Base-by-base conservation (phyloP, 2,797 vertebrate species). In the Borostomias antarcticus region DNA sequence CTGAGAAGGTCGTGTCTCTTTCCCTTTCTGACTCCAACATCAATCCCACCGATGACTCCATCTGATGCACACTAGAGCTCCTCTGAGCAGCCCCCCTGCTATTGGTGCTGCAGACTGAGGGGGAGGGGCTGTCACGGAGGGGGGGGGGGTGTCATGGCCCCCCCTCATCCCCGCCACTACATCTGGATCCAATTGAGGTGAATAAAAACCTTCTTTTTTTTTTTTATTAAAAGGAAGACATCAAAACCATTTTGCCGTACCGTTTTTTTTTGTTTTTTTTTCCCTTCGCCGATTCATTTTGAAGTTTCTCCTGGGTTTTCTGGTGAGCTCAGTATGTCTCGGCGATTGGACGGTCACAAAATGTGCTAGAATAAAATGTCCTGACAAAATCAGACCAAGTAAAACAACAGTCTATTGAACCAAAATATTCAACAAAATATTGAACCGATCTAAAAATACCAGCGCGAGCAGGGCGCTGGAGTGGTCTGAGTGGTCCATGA, bases 181-280 rank as follows among this genome's bases (percentile, higher is more conserved):
- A 95, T 94, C 94, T 96, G 94, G 89, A 90, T 93, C 81, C 81
- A 89, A 94, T 95, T 93, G 94, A 79, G 64, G 73, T 63, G 85
- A 92, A 92, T 89, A 91, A 89, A 91, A 89, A 81, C 62, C 30
- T 77, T 77, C 80, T 76, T 75, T 75, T 82, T 72, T 82, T 77
- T 75, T 74, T 82, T 72, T 70, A 79, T 82, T 82, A 76, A 69
- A 83, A 82, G 62, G 74, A 74, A 85, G 77, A 89, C 82, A 87
- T 85, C 79, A 86, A 82, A 83, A 68, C 72, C 76, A 73, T 77
- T 84, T 77, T 83, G 72, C 69, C 66, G 73, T 60, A 76, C 75
- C 73, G 64, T 78, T 73, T 32, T 37, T 77, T 57, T n/a, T n/a
- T n/a, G n/a, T n/a, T n/a, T n/a, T n/a, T n/a, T n/a, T n/a, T n/a